A percentile compares a stretch with the other conserved stretches of the same genome.
These are phyloP conservation scores for Leucopsar rothschildi DNA, from an alignment of 2,113 vertebrate species.

Conservation along the genomic window DNA sequence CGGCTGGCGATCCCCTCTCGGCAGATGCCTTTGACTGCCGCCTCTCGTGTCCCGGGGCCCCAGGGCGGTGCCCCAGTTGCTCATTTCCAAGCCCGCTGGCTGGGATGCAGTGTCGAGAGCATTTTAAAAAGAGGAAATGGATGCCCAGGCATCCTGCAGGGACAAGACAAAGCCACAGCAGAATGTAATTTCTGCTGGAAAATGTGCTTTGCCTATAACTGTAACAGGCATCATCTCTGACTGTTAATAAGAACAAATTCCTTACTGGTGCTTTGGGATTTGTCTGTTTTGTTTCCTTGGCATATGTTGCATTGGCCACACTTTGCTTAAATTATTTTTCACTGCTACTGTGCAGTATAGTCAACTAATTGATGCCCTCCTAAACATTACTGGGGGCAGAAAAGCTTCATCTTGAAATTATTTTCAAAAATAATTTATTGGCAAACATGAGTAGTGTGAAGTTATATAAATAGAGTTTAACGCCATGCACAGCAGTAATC, in stretches of 20 bases:
- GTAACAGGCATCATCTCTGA: neutral
- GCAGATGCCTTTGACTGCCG: neutral
- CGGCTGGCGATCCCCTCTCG: rapidly evolving
- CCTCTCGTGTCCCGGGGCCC: neutral
- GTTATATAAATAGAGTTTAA: neutral
- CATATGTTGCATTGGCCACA: neutral
- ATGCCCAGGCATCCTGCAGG: conserved; percentile 19
- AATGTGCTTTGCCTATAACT: neutral
- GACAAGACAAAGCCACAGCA: neutral
- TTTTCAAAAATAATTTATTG: neutral
- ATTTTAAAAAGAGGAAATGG: neutral
- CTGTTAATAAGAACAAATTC: neutral
- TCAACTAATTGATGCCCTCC: neutral
- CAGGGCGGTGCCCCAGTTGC: neutral
- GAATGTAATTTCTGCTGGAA: conserved; percentile 14
- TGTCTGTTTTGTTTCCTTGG: neutral
- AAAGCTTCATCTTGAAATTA: conserved; percentile 1
- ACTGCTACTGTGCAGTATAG: neutral
- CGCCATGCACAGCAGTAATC: neutral
- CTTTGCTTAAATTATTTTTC: neutral
- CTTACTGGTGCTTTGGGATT: neutral
- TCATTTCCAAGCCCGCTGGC: neutral
- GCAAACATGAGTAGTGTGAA: neutral
- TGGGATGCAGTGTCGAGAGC: neutral
- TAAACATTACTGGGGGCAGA: neutral